phyloP scores from a whole-genome alignment of 1,140 invertebrate species.

The Varroa destructor region DNA sequence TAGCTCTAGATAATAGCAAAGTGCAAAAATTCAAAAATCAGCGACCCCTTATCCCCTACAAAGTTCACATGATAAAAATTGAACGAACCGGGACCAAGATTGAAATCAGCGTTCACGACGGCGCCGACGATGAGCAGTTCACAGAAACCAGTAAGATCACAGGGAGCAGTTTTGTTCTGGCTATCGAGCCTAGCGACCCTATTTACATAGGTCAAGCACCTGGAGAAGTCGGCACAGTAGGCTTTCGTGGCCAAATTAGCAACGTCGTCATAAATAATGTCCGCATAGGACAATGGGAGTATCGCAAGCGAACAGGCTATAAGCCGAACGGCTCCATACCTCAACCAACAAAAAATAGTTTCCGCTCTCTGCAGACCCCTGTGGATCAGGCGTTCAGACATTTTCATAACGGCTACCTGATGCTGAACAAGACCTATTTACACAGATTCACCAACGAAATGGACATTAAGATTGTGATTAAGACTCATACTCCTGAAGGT shows the following conservation, averaged over 20 bases:
- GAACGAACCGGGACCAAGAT: neutral
- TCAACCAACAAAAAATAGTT: neutral
- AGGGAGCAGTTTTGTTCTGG: neutral
- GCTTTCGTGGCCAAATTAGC: conserved; percentile 8
- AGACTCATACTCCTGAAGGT: conserved; percentile 18
- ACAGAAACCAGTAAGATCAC: neutral
- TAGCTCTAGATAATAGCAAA: neutral
- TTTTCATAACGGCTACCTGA: neutral
- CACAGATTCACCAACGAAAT: neutral
- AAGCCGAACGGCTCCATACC: neutral
- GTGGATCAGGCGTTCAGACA: neutral
- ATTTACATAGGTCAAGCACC: conserved; percentile 11
- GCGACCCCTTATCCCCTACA: neutral
- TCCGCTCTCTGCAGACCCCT: neutral
- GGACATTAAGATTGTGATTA: neutral
- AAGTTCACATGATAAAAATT: neutral
- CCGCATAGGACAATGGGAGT: conserved; percentile 10
- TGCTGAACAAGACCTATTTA: neutral
- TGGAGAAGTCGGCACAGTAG: neutral
- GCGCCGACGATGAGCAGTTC: neutral
- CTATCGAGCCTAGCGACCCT: neutral
- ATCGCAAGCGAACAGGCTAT: neutral
- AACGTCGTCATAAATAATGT: conserved; percentile 22
- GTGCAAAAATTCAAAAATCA: neutral
- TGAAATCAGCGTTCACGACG: neutral